Evolutionary conservation across 2,113 vertebrate species (phyloP).

Genomic region (Eulemur macaco): DNA sequence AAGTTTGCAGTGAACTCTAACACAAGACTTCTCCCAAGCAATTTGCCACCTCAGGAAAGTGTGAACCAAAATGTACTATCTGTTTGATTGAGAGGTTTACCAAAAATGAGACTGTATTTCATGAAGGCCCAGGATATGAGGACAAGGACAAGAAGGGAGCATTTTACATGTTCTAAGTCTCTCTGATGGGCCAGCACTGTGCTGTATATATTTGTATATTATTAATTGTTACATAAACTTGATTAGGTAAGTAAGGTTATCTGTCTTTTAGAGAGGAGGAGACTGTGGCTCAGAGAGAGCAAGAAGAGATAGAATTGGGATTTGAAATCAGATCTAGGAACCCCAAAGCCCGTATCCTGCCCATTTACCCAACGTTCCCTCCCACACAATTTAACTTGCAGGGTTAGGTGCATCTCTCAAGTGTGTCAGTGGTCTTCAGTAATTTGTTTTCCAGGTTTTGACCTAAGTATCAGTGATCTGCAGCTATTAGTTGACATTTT

Average conservation of each 20-base stretch:
- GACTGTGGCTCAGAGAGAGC: background rate
- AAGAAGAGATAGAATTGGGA: background rate
- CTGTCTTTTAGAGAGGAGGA: background rate
- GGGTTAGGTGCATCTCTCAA: background rate
- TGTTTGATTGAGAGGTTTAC: background rate
- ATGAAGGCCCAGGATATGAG: background rate
- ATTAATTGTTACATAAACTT: background rate
- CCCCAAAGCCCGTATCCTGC: background rate
- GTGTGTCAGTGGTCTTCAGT: background rate
- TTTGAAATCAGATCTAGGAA: background rate
- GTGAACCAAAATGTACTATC: background rate
- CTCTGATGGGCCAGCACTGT: background rate
- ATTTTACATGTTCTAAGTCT: background rate
- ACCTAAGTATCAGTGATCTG: background rate
- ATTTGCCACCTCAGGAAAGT: background rate
- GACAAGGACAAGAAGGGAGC: background rate
- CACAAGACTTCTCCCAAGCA: background rate
- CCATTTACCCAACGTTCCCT: background rate
- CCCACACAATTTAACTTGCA: background rate
- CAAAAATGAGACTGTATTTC: background rate
- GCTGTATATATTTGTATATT: background rate
- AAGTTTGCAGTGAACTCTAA: conserved; percentile 14
- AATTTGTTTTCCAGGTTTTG: background rate
- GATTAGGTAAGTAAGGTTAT: background rate
- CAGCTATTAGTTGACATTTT: background rate